A percentile compares a stretch with the other conserved stretches of the same genome.
These are phyloP conservation scores for Adoxophyes honmai DNA, from an alignment of 1,140 invertebrate genomes.

Conservation along the genomic window DNA sequence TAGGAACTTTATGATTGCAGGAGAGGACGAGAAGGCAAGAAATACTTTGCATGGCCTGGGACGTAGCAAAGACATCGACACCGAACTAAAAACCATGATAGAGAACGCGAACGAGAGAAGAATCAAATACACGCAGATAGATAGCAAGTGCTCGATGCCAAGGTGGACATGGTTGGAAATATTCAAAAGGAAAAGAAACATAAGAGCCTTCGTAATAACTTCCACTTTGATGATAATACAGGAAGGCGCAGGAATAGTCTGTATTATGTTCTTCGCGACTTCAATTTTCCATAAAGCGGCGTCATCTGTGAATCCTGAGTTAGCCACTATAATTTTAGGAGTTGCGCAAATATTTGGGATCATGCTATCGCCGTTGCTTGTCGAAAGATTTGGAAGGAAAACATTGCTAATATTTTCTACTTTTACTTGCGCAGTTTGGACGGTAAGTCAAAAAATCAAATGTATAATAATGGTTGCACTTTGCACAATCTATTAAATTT, in stretches of 20 bases:
- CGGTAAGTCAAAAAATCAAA: conserved; percentile 29
- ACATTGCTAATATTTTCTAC: conserved; percentile 46
- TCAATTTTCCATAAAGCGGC: conserved; percentile 58
- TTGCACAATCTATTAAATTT: too few relatives aligned
- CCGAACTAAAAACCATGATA: neutral
- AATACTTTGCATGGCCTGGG: neutral
- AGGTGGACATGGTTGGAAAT: neutral
- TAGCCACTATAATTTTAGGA: conserved; percentile 39
- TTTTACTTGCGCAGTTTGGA: too few relatives aligned
- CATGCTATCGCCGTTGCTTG: conserved; percentile 48
- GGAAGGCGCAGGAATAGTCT: conserved; percentile 54
- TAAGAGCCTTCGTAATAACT: conserved; percentile 31
- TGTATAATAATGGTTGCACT: too few relatives aligned
- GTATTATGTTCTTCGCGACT: conserved; percentile 75
- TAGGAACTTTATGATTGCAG: neutral
- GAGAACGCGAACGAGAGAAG: neutral
- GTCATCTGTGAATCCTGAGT: conserved; percentile 30
- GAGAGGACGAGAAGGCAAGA: neutral
- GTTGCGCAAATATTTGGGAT: conserved; percentile 63
- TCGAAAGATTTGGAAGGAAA: conserved; percentile 76
- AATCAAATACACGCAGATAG: too few relatives aligned
- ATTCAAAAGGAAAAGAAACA: conserved; percentile 26
- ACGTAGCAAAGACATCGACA: neutral
- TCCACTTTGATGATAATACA: conserved; percentile 49
- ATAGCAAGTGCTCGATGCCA: neutral